Base-by-base conservation (phyloP, 2,888 invertebrate genomes). In the Gonocerus acuteangulatus region DNA sequence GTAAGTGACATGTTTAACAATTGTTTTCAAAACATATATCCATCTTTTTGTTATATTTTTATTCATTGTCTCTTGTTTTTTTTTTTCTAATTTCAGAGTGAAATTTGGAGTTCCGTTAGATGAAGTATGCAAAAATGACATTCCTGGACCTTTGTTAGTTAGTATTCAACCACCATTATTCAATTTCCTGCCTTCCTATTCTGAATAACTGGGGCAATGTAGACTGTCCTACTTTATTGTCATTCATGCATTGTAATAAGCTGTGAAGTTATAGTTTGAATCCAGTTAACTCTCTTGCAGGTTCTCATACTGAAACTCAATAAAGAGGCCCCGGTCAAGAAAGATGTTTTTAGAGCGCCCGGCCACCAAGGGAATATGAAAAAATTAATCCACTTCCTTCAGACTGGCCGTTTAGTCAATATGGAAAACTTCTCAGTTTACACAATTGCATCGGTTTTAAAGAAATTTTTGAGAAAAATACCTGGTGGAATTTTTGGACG, bases 381-480 rank as follows among this genome's bases (percentile, higher is more conserved):
- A 74, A 92, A 92, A 74, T 79, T 93, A 39, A 89, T 90, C 70
- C 92, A 92, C 72, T 93, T 93, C 74, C 80, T 93, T 68, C 91
- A 92, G 76, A 86, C 89, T 63, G 93, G 93, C 42, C 82, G 92
- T 57, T 78, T 93, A 68, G 90, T 93, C 62, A 93, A 93, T 76
- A 90, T 93, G 72, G 92, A 92, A 74, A 93, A 94, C 75, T 95
- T 92, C 75, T 93, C 92, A 66, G 94, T 96, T 65, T 95, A 96
- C 76, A 97, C 97, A 22, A 94, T 97, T 71, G 96, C 97, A 62
- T 95, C 95, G 76, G 96, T 97, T 64, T 80, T 97, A 66, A 97
- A 97, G 80, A 96, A 95, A 78, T 97, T 97, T 78, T 82, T 97
- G 61, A 82, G 96, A 67, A 95, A 95, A 81, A 86, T 97, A 70